These are phyloP conservation scores for Australoheros facetus DNA, from an alignment of 2,797 vertebrate genomes.

Conservation along the genomic window DNA sequence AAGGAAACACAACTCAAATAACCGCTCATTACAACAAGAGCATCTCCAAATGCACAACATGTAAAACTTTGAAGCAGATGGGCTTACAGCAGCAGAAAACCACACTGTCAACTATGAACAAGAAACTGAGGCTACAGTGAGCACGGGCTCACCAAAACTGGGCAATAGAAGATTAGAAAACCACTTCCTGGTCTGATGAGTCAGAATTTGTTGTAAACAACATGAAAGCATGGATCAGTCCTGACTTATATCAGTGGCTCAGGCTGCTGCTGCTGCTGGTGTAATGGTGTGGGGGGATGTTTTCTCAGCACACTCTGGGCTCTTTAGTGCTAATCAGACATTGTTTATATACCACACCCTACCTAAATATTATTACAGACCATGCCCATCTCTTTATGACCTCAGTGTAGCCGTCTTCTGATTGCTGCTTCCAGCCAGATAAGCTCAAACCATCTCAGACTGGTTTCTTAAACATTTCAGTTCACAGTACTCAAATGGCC, in stretches of 20 bases:
- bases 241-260: neutral
- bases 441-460: neutral
- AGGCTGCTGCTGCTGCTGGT: neutral
- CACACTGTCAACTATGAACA: neutral
- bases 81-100: neutral
- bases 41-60: neutral
- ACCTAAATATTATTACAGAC: neutral
- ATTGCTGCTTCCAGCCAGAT: neutral
- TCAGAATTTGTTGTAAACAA: neutral
- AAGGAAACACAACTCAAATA: neutral
- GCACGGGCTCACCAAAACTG: neutral
- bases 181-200: neutral
- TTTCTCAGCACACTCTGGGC: neutral
- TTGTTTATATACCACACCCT: neutral
- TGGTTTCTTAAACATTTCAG: neutral
- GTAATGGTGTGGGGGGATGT: neutral
- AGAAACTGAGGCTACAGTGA: neutral
- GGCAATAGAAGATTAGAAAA: neutral
- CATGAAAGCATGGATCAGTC: neutral
- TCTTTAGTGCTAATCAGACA: neutral
- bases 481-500: neutral
- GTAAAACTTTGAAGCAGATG: neutral
- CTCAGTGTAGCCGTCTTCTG: rapidly evolving
- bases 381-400: neutral
- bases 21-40: too few relatives aligned